Evolutionary conservation across 2,113 vertebrate species (phyloP).

Genomic region (Ptyas mucosa): DNA sequence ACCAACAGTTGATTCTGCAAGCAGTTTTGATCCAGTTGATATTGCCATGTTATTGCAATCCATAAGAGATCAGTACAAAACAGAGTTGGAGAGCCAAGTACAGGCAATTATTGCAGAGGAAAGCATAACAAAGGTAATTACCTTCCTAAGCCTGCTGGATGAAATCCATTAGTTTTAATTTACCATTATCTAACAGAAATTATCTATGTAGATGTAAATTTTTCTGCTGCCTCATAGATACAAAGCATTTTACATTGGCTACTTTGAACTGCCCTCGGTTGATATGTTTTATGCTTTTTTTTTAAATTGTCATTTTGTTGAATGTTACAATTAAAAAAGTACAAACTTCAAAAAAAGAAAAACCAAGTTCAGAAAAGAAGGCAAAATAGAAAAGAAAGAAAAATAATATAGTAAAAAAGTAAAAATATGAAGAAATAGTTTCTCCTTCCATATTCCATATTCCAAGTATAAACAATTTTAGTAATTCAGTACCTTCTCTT

Average conservation of each 20-base stretch:
- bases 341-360: neutral
- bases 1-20: rapidly evolving
- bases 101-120: neutral
- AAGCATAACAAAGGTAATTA: slow-evolving; percentile 45
- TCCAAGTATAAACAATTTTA: neutral
- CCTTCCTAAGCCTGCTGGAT: neutral
- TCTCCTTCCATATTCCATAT: neutral
- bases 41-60: slow-evolving; percentile 49
- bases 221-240: neutral
- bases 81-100: slow-evolving; percentile 45
- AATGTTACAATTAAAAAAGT: neutral
- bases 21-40: slow-evolving; percentile 37
- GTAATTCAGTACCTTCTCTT: neutral
- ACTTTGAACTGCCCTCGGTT: neutral
- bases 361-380: neutral
- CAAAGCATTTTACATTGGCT: neutral
- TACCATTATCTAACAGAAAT: neutral
- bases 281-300: neutral
- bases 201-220: neutral
- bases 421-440: neutral
- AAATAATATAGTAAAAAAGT: neutral
- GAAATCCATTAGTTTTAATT: neutral
- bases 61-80: slow-evolving; percentile 58
- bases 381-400: neutral
- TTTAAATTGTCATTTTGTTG: neutral